Conservation (phyloP, 2,888 invertebrate genomes). For the Ctenicera cuprea region DNA sequence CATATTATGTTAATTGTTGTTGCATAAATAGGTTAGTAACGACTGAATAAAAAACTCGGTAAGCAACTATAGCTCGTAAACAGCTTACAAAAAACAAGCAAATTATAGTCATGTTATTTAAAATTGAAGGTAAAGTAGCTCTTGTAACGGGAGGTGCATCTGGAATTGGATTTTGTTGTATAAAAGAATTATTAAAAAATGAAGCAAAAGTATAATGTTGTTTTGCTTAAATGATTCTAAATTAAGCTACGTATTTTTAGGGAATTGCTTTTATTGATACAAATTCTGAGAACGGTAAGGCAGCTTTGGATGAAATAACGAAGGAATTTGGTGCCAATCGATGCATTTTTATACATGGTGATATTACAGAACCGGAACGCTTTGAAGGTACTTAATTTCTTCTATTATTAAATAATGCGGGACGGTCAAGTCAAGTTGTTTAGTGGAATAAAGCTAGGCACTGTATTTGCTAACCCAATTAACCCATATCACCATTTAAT, state of each 20-base stretch:
- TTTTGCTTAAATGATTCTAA: neutral
- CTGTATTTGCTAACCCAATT: no score
- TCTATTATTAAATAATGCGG: no score
- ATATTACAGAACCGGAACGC: constrained; percentile 83
- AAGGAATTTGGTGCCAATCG: constrained; percentile 80
- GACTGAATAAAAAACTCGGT: no score
- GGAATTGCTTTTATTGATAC: constrained; percentile 65
- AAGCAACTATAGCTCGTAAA: no score
- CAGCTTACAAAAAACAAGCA: no score
- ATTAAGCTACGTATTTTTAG: constrained; percentile 50
- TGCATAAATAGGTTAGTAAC: no score
- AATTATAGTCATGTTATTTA: neutral
- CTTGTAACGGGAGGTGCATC: constrained; percentile 29
- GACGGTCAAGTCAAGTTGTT: no score
- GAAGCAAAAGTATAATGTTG: constrained; percentile 21
- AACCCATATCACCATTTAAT: no score
- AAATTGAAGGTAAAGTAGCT: constrained; percentile 1
- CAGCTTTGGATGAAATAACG: constrained; percentile 77
- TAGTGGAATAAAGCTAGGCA: no score
- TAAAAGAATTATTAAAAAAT: constrained; percentile 32
- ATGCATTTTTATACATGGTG: constrained; percentile 81
- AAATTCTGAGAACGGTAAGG: constrained; percentile 73
- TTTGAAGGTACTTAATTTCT: constrained; percentile 79
- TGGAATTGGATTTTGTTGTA: constrained; percentile 25
- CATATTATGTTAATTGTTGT: no score